Evolutionary conservation across 1,140 invertebrate genomes (phyloP), one percentile per base, ranked within the genome.

Genomic region (Schlechtendalia chinensis): DNA sequence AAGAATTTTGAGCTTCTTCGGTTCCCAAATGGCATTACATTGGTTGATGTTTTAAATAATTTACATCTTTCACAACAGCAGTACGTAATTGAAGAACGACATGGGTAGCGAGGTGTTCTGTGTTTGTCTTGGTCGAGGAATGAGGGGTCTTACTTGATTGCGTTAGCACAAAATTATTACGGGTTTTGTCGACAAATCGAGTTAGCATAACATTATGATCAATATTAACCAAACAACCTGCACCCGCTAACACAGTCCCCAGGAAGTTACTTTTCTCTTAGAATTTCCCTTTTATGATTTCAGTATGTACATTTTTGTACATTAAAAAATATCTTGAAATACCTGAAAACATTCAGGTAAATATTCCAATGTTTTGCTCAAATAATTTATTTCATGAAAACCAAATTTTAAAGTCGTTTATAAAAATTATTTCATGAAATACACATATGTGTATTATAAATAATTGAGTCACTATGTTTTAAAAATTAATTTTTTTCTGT

Each of bases 161-260:
- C 74, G 56, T 77, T 77, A 77, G 56, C 22, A 16, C 39, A 61
- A 77, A 77, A 59, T 77, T 77, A 77, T 77, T 56, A 77, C 74
- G 74, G 56, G 74, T 77, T 77, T 77, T 77, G 54, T 59, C 74
- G 22, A 32, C 14, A 77, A 77, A 77, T 77, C 74, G 54, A 61
- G 74, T 77, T 77, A 77, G 54, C 74, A 77, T 77, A 77, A 47
- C 32, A 77, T 77, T 77, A 77, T 58, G 56, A 58, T n/a, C 56
- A 53, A 58, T 77, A 77, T 59, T 61, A 77, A 77, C 74, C 27
- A 77, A 77, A 77, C 56, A 77, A 61, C 29, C 74, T 6, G 19
- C 14, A 3, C 32, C 14, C 32, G 74, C 22, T 61, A 24, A 47
- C 12, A 12, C 54, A 11, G 19, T 75, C 47, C 27, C 32, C 54